Evolutionary conservation across 2,888 invertebrate genomes (phyloP), one percentile per base, ranked within the genome.

Genomic region (Sinopyrophorus schimmeli): DNA sequence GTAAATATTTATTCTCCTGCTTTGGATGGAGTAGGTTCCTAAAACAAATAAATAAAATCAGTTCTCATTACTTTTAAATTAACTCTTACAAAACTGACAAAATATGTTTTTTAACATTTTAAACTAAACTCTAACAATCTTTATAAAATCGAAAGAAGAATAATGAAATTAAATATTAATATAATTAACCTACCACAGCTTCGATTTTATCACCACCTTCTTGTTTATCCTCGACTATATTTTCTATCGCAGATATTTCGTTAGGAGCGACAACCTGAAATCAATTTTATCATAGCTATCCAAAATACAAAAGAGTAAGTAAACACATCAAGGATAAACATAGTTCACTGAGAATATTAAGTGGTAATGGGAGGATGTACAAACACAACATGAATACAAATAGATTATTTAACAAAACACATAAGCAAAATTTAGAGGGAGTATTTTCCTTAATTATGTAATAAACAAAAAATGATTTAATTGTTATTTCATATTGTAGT

Each of bases 1-100:
- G 51, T 50, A 51, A 35, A 57, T 58, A 51, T 52, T 68, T 71
- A 70, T 64, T 71, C 70, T 58, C 68, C 71, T 47, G 63, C 66
- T 31, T 56, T 44, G 47, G 61, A 60, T 46, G 65, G 55, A 53
- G 64, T 57, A 42, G 62, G 39, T 51, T 64, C 66, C 69, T 69
- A 59, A 66, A 57, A 57, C 53, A 53, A 34, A 53, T 26, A 32
- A 5, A 31, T 51, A 9, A n/a, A n/a, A n/a, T n/a, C n/a, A n/a
- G n/a, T n/a, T n/a, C n/a, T n/a, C n/a, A n/a, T n/a, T n/a, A 10
- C 11, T 27, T 27, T 26, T 16, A 5, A 24, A 24, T 3, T 10
- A 24, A 24, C 4, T 24, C 5, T n/a, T n/a, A n/a, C n/a, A n/a
- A n/a, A n/a, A n/a, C n/a, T n/a, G n/a, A n/a, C n/a, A n/a, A n/a